Percentiles rank a stretch among this genome's conserved stretches.
Conservation (phyloP, 2,113 vertebrate genomes). For the Esox niger region DNA sequence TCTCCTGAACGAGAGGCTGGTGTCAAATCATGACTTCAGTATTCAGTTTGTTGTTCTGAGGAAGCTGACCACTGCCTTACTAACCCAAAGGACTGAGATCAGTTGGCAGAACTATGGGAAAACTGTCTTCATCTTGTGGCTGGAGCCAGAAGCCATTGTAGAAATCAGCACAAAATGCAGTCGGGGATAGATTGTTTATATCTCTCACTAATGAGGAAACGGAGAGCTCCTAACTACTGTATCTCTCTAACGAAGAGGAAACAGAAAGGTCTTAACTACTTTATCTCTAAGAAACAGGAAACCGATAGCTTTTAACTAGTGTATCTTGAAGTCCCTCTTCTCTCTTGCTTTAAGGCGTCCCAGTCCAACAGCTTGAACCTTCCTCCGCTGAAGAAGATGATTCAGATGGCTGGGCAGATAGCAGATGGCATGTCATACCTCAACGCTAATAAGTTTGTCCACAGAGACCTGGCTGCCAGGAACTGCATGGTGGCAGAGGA, state of each 20-base stretch:
- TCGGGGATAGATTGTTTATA: too few relatives aligned
- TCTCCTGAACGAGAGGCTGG: too few relatives aligned
- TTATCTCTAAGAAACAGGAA: background rate
- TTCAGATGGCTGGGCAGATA: constrained; percentile 98
- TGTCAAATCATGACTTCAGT: too few relatives aligned
- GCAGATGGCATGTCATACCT: constrained; percentile 98
- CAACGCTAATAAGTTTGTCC: constrained; percentile 97
- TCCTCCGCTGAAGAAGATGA: constrained; percentile 95
- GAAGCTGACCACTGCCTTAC: too few relatives aligned
- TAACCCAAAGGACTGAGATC: too few relatives aligned
- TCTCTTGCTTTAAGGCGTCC: background rate
- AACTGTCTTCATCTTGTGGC: too few relatives aligned
- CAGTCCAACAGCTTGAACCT: constrained; percentile 77
- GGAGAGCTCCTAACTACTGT: too few relatives aligned
- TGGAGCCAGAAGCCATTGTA: too few relatives aligned
- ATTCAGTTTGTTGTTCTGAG: too few relatives aligned
- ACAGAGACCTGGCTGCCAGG: constrained; percentile 93
- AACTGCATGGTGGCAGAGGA: constrained; percentile 99
- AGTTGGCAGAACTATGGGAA: too few relatives aligned
- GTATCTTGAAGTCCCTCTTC: background rate
- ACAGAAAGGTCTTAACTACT: background rate
- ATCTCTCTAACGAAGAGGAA: background rate
- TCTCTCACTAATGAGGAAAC: too few relatives aligned
- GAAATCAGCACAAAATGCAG: too few relatives aligned
- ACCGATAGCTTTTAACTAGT: background rate